Conservation (phyloP, 2,888 invertebrate genomes). For the Julus scanicus region DNA sequence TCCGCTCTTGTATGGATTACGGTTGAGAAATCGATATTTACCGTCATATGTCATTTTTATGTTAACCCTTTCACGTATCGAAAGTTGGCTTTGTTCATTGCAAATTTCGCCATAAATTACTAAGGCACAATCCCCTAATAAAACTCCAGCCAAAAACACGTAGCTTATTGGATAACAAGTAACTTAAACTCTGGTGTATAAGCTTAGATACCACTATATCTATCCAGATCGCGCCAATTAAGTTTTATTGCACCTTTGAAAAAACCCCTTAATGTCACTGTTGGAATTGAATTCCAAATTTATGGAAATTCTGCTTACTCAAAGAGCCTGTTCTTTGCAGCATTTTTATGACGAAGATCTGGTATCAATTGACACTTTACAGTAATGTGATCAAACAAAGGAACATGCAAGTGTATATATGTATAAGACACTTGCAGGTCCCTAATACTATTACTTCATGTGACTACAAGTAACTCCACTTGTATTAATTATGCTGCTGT, state of each 20-base stretch:
- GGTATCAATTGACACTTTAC: no score
- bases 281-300: background rate
- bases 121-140: background rate
- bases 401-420: no score
- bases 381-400: no score
- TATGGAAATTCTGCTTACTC: background rate
- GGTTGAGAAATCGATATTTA: slow-evolving; percentile 16
- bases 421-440: no score
- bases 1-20: background rate
- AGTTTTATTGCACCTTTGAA: background rate
- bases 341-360: no score
- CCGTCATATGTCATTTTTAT: background rate
- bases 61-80: background rate
- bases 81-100: background rate
- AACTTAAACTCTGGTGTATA: background rate
- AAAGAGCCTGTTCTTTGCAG: no score
- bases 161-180: background rate
- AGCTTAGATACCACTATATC: background rate
- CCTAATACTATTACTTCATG: no score
- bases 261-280: background rate
- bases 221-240: background rate
- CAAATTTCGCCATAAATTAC: background rate
- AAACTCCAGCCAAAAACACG: background rate
- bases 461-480: background rate
- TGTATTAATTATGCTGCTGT: background rate